Conservation (phyloP, 2,113 vertebrate genomes). For the Papio anubis region DNA sequence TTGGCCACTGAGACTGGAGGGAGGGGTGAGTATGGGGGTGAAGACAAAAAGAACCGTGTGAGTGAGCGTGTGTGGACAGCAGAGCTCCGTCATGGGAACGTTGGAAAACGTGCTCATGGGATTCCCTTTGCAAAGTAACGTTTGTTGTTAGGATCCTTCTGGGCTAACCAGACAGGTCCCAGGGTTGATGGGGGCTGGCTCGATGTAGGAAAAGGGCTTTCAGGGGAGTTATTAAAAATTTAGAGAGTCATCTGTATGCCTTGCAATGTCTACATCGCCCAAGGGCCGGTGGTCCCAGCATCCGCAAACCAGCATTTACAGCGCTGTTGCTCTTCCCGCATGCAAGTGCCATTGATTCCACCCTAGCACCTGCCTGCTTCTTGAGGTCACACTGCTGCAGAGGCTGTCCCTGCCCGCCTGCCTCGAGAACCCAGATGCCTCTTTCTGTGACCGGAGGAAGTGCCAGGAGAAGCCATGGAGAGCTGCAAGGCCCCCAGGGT, state of each 20-base stretch:
- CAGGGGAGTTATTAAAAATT: neutral
- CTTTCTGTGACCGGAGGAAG: neutral
- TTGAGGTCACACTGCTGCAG: rapidly evolving
- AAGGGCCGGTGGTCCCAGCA: neutral
- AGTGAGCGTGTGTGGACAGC: neutral
- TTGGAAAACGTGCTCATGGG: rapidly evolving
- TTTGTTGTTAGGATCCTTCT: neutral
- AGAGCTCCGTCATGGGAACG: neutral
- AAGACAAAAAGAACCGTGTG: neutral
- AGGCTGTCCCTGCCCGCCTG: neutral
- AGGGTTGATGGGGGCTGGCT: neutral
- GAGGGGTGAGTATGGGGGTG: slow-evolving; percentile 37
- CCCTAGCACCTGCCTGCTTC: neutral
- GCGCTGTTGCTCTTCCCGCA: rapidly evolving
- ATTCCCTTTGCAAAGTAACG: rapidly evolving
- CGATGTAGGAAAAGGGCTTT: neutral
- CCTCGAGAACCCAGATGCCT: neutral
- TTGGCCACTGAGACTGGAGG: slow-evolving; percentile 44
- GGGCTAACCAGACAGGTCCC: neutral
- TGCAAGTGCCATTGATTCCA: rapidly evolving
- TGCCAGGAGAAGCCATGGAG: neutral
- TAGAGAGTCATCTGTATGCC: neutral
- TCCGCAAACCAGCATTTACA: rapidly evolving
- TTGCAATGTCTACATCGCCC: rapidly evolving
- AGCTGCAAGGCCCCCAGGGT: neutral